Percentiles rank a stretch among this genome's conserved stretches.
These are phyloP conservation scores for Pagetopsis macropterus DNA, from an alignment of 2,797 vertebrate species.

Conservation along the genomic window DNA sequence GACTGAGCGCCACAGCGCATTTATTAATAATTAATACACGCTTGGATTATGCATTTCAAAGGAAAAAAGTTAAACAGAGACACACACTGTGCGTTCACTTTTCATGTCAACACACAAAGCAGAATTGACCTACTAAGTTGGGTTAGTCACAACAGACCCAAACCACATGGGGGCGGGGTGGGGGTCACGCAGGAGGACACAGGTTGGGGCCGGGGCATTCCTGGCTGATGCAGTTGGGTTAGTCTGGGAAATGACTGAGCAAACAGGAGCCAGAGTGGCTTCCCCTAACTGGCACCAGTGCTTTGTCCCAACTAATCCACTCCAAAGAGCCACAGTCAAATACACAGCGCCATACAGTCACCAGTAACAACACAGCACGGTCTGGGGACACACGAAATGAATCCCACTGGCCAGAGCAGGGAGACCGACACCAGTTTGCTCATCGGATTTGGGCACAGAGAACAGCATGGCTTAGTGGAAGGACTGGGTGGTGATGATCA, in stretches of 20 bases:
- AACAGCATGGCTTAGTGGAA: slow-evolving; percentile 34
- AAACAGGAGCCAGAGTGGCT: slow-evolving; percentile 78
- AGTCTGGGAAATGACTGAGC: slow-evolving; percentile 81
- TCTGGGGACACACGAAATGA: slow-evolving; percentile 60
- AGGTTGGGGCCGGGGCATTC: slow-evolving; percentile 66
- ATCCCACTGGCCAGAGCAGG: slow-evolving; percentile 63
- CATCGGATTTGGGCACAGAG: slow-evolving; percentile 62
- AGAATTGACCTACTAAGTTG: not conserved
- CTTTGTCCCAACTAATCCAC: slow-evolving; percentile 82
- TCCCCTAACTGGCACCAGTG: slow-evolving; percentile 81
- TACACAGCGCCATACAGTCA: slow-evolving; percentile 68
- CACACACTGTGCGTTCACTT: too few relatives aligned
- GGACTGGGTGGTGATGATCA: slow-evolving; percentile 32
- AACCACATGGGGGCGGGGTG: slow-evolving; percentile 23
- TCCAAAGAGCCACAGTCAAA: slow-evolving; percentile 76
- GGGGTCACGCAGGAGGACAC: slow-evolving; percentile 73
- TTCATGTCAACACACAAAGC: too few relatives aligned
- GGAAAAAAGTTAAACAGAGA: too few relatives aligned
- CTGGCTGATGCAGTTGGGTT: slow-evolving; percentile 69
- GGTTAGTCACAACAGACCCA: slow-evolving; percentile 57
- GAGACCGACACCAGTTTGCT: slow-evolving; percentile 66
- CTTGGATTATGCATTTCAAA: too few relatives aligned
- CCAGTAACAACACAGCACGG: slow-evolving; percentile 72
- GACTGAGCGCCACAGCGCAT: too few relatives aligned
- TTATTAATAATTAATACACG: too few relatives aligned